Evolutionary conservation across 1,140 invertebrate species (phyloP), one percentile per base, ranked within the genome.

Genomic region (Ooceraea biroi): DNA sequence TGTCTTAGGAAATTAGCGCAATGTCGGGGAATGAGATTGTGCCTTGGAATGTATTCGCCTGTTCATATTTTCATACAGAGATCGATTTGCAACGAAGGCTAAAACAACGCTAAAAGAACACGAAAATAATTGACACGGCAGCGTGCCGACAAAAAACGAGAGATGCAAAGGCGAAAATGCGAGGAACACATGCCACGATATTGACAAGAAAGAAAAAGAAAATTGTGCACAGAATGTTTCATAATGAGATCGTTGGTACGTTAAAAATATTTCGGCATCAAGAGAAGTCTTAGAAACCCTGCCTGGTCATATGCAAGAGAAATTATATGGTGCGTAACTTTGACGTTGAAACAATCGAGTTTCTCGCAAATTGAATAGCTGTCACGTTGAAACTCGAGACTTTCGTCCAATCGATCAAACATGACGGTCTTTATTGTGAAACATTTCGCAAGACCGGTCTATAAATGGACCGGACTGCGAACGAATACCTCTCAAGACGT

Each of bases 301-400:
- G 50, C 8, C 65, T 80, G 55, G 44, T 0, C 65, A 46, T 80
- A 57, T 22, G 52, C 50, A 44, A 25, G 69, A 80, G 46, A 69
- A 78, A 71, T 57, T 46, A 80, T 80, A 71, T 25, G 41, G 41
- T 17, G 52, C 36, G 65, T 71, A 80, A 80, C 65, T 58, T 71
- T 17, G 25, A 80, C 52, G 65, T 80, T 71, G 65, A 80, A 80
- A 80, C 57, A 57, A 80, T 80, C 69, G 76, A 80, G 76, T 71
- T 69, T 80, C 50, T 55, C 46, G 8, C 11, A 3, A 63, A 25
- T 50, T 10, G 46, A 61, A 14, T 50, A 48, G 61, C 48, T 14
- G 7, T 48, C n/a, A 36, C 25, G 41, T 5, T 63, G 12, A 60
- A 61, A 63, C 12, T 46, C 30, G 17, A 2, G 36, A 63, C 60